These are phyloP conservation scores for Aix galericulata DNA, from an alignment of 2,113 vertebrate genomes.

Conservation along the genomic window DNA sequence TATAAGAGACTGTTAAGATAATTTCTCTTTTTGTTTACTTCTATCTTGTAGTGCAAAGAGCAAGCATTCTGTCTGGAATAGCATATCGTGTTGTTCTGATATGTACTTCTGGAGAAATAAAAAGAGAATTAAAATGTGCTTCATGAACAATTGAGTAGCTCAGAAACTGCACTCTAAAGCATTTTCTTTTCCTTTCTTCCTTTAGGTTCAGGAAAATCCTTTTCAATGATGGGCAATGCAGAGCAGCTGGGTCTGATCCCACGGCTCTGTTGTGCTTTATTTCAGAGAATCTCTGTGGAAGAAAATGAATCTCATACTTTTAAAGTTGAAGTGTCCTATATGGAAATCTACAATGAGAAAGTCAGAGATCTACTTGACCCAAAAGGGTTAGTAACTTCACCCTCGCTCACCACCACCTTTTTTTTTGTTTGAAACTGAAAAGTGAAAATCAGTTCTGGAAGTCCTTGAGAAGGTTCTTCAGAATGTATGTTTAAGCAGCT, in stretches of 20 bases:
- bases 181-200: conserved; percentile 26
- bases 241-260: conserved; percentile 97
- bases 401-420: background rate
- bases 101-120: background rate
- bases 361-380: conserved; percentile 97
- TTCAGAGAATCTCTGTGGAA: conserved; percentile 90
- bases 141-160: background rate
- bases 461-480: background rate
- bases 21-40: background rate
- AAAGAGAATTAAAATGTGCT: background rate
- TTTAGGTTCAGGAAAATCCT: conserved; percentile 97
- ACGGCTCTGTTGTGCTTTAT: conserved; percentile 94
- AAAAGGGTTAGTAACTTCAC: conserved; percentile 88
- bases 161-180: background rate
- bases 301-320: conserved; percentile 89
- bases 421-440: background rate
- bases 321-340: conserved; percentile 97
- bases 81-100: background rate
- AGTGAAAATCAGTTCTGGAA: background rate
- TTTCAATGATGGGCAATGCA: conserved; percentile 98
- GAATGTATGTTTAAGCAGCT: background rate
- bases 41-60: background rate
- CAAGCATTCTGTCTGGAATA: background rate
- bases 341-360: conserved; percentile 99
- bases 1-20: background rate